Conservation (phyloP, 2,113 vertebrate genomes). For the Heterochromis multidens region DNA sequence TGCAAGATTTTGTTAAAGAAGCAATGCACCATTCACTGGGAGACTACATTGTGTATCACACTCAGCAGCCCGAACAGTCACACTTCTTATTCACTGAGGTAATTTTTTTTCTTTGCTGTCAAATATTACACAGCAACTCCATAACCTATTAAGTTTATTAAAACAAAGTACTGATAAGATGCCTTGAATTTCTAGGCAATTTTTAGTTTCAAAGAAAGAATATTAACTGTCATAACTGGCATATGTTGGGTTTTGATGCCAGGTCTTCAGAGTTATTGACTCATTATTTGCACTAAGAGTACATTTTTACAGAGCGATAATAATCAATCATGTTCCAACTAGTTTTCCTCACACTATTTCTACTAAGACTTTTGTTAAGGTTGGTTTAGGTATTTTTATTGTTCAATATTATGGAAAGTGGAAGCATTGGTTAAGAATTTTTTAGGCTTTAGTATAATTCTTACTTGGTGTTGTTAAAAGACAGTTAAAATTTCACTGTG, state of each 20-base stretch:
- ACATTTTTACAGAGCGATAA: background rate
- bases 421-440: background rate
- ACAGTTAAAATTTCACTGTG: background rate
- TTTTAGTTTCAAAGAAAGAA: background rate
- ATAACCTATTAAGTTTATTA: background rate
- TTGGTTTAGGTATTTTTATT: background rate
- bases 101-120: background rate
- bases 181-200: background rate
- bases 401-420: background rate
- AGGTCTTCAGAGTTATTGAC: background rate
- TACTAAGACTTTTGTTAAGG: background rate
- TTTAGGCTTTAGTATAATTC: background rate
- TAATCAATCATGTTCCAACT: background rate
- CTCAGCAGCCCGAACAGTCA: fast-evolving
- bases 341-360: background rate
- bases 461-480: background rate
- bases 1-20: conserved; percentile 56
- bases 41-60: conserved; percentile 76
- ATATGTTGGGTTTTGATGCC: background rate
- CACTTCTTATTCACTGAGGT: conserved; percentile 82
- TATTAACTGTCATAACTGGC: background rate
- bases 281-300: background rate
- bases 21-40: conserved; percentile 80
- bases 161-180: fast-evolving
- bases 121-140: background rate